Evolutionary conservation across 2,797 vertebrate species (phyloP).

Genomic region (Mastacembelus armatus): DNA sequence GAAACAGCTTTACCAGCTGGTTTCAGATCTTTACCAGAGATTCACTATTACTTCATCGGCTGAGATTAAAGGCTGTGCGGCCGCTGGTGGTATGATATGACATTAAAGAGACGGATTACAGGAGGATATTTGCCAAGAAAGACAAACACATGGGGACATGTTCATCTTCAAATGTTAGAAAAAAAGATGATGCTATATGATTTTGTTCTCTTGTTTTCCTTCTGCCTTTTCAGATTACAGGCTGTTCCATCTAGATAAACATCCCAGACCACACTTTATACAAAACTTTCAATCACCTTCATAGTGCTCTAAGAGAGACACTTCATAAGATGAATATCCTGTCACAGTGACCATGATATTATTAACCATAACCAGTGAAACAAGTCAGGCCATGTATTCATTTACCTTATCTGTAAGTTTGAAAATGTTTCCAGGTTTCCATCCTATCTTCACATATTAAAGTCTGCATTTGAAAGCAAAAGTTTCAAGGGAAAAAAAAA

Average conservation of each 20-base stretch:
- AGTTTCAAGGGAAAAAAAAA: too few relatives aligned
- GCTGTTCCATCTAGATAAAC: too few relatives aligned
- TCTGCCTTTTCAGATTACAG: too few relatives aligned
- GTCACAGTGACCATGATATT: background rate
- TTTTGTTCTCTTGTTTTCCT: too few relatives aligned
- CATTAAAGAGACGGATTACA: background rate
- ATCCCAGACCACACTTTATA: too few relatives aligned
- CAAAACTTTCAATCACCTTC: too few relatives aligned
- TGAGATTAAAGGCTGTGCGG: background rate
- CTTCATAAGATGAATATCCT: too few relatives aligned
- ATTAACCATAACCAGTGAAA: background rate
- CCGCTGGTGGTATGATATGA: slow-evolving; percentile 18
- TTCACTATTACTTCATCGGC: background rate
- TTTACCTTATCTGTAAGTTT: background rate
- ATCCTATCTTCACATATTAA: background rate
- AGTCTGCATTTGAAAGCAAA: background rate
- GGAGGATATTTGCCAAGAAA: background rate
- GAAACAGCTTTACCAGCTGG: background rate
- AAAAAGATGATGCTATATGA: too few relatives aligned
- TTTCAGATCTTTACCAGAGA: background rate
- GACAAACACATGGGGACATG: background rate
- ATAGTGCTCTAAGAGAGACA: too few relatives aligned
- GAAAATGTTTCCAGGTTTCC: background rate
- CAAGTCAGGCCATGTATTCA: background rate
- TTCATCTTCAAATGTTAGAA: too few relatives aligned